Percentiles rank a stretch among this genome's conserved stretches.
Conservation (phyloP, 2,888 invertebrate genomes). For the Hemaris fuciformis region DNA sequence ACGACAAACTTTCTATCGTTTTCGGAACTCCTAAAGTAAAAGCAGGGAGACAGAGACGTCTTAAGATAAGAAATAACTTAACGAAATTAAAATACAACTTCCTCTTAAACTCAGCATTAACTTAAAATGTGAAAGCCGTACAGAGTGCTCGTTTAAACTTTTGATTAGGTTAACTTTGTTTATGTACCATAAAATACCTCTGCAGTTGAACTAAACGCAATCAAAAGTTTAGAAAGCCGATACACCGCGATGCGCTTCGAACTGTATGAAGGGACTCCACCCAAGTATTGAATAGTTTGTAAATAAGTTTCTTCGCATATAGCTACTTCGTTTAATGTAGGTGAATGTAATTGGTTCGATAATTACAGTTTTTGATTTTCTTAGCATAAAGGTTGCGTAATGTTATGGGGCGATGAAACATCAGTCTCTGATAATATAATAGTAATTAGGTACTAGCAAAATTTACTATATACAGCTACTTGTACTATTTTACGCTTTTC, state of each 20-base stretch:
- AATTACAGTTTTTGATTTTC: too few relatives aligned
- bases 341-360: too few relatives aligned
- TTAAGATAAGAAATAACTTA: not conserved
- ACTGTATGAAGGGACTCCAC: not conserved
- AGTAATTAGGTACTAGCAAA: too few relatives aligned
- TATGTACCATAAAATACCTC: not conserved
- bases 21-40: not conserved
- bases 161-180: conserved; percentile 4
- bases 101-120: not conserved
- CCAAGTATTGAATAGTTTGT: not conserved
- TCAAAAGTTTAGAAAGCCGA: conserved; percentile 6
- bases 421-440: not conserved
- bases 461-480: too few relatives aligned
- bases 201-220: conserved; percentile 2
- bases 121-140: not conserved
- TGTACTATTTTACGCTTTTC: not conserved
- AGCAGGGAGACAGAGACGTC: not conserved
- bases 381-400: not conserved
- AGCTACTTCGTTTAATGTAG: not conserved
- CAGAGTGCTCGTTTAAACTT: not conserved
- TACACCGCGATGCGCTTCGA: not conserved
- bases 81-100: not conserved
- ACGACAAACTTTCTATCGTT: not conserved
- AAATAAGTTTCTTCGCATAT: not conserved
- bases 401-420: not conserved